Evolutionary conservation across 2,113 vertebrate genomes (phyloP).

Genomic region (Oreochromis tanganicae): DNA sequence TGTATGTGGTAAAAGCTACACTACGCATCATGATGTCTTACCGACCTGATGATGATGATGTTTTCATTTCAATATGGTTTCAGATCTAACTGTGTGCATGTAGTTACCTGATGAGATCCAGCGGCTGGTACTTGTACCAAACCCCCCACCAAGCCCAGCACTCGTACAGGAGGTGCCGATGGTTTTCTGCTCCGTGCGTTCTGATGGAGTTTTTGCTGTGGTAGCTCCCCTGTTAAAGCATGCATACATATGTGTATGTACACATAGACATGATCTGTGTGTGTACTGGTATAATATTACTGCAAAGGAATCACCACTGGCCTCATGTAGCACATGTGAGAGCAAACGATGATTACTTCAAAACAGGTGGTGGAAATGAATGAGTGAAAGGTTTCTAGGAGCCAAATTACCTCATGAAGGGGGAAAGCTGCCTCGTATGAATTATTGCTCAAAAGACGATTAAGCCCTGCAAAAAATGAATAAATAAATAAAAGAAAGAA

Average conservation of each 20-base stretch:
- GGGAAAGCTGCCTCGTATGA: conserved; percentile 95
- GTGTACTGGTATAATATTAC: background rate
- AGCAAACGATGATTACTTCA: background rate
- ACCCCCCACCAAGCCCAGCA: conserved; percentile 93
- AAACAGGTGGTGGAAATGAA: background rate
- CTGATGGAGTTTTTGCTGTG: conserved; percentile 89
- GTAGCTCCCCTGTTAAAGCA: conserved; percentile 80
- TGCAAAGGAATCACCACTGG: background rate
- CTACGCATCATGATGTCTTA: background rate
- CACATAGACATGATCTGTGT: background rate
- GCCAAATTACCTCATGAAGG: conserved; percentile 85
- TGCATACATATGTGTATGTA: background rate
- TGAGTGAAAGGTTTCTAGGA: background rate
- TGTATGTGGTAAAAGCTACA: background rate
- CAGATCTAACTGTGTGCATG: background rate
- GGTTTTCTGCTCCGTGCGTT: conserved; percentile 89
- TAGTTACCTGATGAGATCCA: conserved; percentile 80
- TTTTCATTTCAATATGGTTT: background rate
- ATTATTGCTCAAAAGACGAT: conserved; percentile 90
- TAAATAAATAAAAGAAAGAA: background rate
- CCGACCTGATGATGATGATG: background rate
- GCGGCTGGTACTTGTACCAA: conserved; percentile 95
- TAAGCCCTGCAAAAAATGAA: conserved; percentile 77
- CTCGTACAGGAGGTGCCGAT: conserved; percentile 87
- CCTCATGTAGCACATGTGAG: background rate